phyloP scores from a whole-genome alignment of 2,113 vertebrate species.

The Epinephelus fuscoguttatus region DNA sequence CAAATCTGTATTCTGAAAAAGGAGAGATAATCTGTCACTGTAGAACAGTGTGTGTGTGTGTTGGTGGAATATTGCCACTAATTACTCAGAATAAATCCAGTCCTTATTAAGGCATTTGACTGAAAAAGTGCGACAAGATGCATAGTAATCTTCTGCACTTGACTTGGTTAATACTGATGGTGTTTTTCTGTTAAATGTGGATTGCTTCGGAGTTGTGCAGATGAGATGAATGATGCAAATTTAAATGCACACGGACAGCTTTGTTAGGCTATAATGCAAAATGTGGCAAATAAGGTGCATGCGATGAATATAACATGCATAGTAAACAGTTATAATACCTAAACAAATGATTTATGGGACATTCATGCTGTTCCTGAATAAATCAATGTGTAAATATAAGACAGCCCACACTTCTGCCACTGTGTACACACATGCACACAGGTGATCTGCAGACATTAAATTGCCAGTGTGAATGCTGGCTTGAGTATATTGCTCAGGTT shows the following conservation, averaged over 20 bases:
- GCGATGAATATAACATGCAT: constrained; percentile 7
- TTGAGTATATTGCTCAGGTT: too few relatives aligned
- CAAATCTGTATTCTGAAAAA: constrained; percentile 52
- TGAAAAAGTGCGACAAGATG: constrained; percentile 58
- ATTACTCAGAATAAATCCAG: constrained; percentile 67
- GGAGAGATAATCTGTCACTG: constrained; percentile 59
- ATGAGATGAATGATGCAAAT: constrained; percentile 14
- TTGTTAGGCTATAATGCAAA: not conserved
- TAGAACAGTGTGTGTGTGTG: constrained; percentile 47
- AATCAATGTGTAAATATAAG: constrained; percentile 15
- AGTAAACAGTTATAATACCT: not conserved
- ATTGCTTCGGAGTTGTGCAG: constrained; percentile 21
- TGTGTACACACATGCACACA: not conserved
- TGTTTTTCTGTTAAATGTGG: constrained; percentile 3
- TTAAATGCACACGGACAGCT: constrained; percentile 11
- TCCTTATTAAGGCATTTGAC: constrained; percentile 62
- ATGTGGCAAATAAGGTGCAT: not conserved
- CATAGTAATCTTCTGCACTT: constrained; percentile 46
- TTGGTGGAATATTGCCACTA: constrained; percentile 55
- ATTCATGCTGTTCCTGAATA: not conserved
- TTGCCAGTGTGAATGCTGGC: too few relatives aligned
- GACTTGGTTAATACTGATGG: constrained; percentile 41
- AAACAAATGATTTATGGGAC: constrained; percentile 5
- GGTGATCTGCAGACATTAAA: not conserved
- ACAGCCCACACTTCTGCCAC: constrained; percentile 5